Conservation (phyloP, 1,140 invertebrate species). For the Apis mellifera region DNA sequence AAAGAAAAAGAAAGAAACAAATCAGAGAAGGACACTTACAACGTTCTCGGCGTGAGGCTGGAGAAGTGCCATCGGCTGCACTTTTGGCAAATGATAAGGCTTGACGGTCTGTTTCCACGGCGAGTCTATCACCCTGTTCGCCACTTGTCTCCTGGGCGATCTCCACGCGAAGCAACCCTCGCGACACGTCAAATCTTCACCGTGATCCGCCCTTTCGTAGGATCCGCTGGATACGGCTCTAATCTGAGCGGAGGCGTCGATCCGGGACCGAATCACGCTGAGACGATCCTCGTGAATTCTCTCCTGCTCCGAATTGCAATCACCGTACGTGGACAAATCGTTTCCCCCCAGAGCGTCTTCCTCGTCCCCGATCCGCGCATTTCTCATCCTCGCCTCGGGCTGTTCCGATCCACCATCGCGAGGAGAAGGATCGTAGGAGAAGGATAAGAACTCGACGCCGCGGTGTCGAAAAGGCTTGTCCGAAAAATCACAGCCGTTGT, state of each 20-base stretch:
- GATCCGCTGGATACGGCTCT: not conserved
- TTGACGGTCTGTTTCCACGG: constrained; percentile 73
- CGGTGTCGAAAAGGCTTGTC: not conserved
- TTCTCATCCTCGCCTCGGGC: constrained; percentile 29
- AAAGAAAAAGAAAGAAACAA: not conserved
- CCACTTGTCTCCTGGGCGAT: constrained; percentile 67
- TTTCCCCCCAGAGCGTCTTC: not conserved
- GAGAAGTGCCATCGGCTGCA: constrained; percentile 53
- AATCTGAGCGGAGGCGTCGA: constrained; percentile 1
- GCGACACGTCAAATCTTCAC: constrained; percentile 63
- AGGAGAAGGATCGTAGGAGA: constrained; percentile 1
- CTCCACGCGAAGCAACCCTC: constrained; percentile 69
- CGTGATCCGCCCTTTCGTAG: constrained; percentile 43
- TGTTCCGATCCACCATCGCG: constrained; percentile 18
- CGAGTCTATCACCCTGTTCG: constrained; percentile 75
- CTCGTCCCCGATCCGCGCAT: not conserved
- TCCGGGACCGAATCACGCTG: constrained; percentile 30
- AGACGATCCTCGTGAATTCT: not conserved
- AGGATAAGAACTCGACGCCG: constrained; percentile 23
- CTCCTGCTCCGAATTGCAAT: constrained; percentile 14
- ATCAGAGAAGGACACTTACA: constrained; percentile 38
- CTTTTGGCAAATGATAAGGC: constrained; percentile 73
- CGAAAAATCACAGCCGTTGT: not conserved
- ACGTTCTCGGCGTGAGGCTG: constrained; percentile 44
- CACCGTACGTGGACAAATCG: not conserved